Evolutionary conservation across 2,888 invertebrate genomes (phyloP), one percentile per base, ranked within the genome.

Genomic region (Fissipunctia ypsillon): DNA sequence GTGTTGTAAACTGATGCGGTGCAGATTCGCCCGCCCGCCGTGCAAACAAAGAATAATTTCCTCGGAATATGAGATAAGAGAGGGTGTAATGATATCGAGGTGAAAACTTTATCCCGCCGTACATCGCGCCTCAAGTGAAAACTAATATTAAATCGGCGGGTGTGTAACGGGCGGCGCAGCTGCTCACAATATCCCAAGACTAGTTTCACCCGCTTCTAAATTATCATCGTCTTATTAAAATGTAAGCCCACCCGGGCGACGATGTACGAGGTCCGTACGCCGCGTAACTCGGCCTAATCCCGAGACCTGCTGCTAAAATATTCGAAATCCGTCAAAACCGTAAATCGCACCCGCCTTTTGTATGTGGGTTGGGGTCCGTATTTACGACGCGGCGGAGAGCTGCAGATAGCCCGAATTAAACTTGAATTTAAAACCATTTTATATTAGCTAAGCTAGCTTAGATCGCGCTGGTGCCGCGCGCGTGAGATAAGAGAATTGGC

Each of bases 401-500:
- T 91, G 93, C 91, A 95, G 96, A 96, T 95, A 96, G 94, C 94
- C 94, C 92, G 95, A 96, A 96, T 96, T 96, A 96, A 96, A 95
- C 95, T 95, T 95, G 95, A 96, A 96, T 96, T 96, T 96, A 96
- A 96, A 96, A 96, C 96, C 96, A 96, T 96, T 96, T 96, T 96
- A 96, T 96, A 96, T 96, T 96, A 96, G 96, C 95, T 95, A 95
- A 96, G 96, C 96, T 95, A 95, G 95, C 95, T 96, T 95, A 96
- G 96, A 96, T 96, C 96, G 95, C 93, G 94, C 93, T 93, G 95
- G 94, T 93, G 96, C 96, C 95, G 96, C 96, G 95, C 96, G 96
- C 96, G 94, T 92, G 94, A 97, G 98, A 98, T 98, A 98, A 98
- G 97, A 97, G 98, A 98, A 98, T 98, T 98, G 98, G 97, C 97